Evolutionary conservation across 2,113 vertebrate genomes (phyloP).

Genomic region (Pangasianodon hypophthalmus): DNA sequence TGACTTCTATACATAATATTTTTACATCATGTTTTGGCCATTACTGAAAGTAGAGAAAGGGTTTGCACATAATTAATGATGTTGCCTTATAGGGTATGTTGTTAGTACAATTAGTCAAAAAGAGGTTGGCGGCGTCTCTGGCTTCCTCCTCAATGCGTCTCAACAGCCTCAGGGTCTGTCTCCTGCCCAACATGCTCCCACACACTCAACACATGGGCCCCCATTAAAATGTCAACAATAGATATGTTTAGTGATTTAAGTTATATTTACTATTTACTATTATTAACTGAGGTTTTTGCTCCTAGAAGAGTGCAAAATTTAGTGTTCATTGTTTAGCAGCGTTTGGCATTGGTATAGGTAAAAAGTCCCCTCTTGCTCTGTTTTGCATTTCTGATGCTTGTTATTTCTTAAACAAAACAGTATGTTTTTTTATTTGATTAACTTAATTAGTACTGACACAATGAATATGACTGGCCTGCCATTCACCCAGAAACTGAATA

Average conservation of each 20-base stretch:
- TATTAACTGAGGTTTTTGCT: neutral
- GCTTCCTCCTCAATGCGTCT: constrained; percentile 60
- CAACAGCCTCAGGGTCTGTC: constrained; percentile 67
- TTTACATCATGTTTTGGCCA: constrained; percentile 8
- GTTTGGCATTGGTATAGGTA: neutral
- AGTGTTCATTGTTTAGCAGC: neutral
- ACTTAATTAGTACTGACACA: constrained; percentile 16
- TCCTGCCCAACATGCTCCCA: constrained; percentile 38
- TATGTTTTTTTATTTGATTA: constrained; percentile 16
- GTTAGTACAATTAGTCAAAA: constrained; percentile 54
- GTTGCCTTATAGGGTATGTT: constrained; percentile 31
- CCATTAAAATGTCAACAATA: neutral
- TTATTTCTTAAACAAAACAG: constrained; percentile 25
- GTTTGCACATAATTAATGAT: constrained; percentile 42
- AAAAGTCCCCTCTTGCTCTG: neutral
- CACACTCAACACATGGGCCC: constrained; percentile 2
- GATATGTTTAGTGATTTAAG: neutral
- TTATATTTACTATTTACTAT: neutral
- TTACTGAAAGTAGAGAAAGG: constrained; percentile 38
- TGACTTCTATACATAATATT: constrained; percentile 30
- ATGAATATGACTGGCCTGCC: neutral
- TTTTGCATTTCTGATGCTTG: constrained; percentile 30
- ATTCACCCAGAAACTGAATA: neutral
- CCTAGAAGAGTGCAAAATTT: neutral
- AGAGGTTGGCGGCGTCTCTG: constrained; percentile 67